Conservation (phyloP, 2,797 vertebrate genomes). For the Urocyon cinereoargenteus region DNA sequence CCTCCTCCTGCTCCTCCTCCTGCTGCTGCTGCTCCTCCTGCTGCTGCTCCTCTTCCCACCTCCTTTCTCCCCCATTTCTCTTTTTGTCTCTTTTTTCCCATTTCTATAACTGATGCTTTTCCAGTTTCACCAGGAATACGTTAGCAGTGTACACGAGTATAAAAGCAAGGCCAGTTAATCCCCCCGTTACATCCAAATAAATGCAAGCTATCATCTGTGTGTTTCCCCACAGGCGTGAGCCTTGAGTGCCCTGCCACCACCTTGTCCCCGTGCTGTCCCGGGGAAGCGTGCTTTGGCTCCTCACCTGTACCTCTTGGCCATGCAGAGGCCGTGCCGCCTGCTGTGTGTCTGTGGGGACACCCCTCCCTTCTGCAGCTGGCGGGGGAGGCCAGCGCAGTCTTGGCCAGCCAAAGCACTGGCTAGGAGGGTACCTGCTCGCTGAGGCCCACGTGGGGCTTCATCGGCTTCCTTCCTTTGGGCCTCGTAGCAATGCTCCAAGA, state of each 20-base stretch:
- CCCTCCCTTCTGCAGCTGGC: background rate
- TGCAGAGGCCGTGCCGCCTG: background rate
- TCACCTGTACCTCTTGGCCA: background rate
- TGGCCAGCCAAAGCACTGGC: background rate
- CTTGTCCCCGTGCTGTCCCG: background rate
- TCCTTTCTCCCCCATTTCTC: background rate
- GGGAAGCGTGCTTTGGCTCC: background rate
- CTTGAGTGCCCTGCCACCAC: too few species aligned
- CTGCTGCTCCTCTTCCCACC: background rate
- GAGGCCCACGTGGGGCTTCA: too few species aligned
- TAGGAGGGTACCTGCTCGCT: background rate
- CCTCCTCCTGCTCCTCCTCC: background rate
- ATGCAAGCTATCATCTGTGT: background rate
- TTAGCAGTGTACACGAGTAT: too few species aligned
- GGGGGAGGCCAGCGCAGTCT: background rate
- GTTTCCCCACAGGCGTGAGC: background rate
- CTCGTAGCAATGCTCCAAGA: background rate
- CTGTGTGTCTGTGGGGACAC: background rate
- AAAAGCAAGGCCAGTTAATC: background rate
- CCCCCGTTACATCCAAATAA: background rate
- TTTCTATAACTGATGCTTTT: background rate
- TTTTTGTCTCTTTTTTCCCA: background rate
- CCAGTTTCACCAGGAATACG: rapidly evolving
- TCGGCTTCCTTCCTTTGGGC: rapidly evolving
- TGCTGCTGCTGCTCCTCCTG: background rate